Base-by-base conservation (phyloP, 23 tunicate species). In the Aplidium turbinatum region DNA sequence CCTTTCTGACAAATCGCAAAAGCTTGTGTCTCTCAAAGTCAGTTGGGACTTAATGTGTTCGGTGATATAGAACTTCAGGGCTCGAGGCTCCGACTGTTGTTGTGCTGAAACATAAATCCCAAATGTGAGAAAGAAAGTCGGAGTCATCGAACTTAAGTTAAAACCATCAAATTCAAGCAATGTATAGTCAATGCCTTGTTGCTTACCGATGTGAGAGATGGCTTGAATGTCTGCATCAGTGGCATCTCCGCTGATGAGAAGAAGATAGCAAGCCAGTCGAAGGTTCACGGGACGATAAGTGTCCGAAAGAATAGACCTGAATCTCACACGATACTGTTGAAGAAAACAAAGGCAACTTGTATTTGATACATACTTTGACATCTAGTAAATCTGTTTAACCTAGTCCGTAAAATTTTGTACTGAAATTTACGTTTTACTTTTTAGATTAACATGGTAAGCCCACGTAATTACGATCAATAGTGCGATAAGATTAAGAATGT, bases 11-110 rank as follows among this genome's bases (percentile, higher is more conserved):
- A 76, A 60, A 24, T 40, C 60, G 36, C 82, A 61, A 45, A 36
- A 76, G 13, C 60, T 25, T 1, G 82, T 76, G 45, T 58, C 63
- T 60, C 82, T 27, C 51, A 58, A 47, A 1, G 32, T n/a, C 22
- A 76, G 20, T 30, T 76, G 82, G 1, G 82, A 46, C 32, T 76
- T 76, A 1, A 76, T 45, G 71, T 76, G 82, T 11, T 76, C 57
- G 6, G 33, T 58, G 81, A 76, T 76, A 57, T 76, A 60, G 31
- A 29, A 60, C 27, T 76, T 76, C 34, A 76, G 40, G 21, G 70
- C 81, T 20, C 70, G 50, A 20, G 66, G 57, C 38, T 76, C 66
- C 18, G 33, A 21, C 20, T 33, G 47, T 33, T 31, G 22, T 26
- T 19, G 39, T 2, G 29, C 76, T 70, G 76, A 9, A 70, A 47